Evolutionary conservation across 2,113 vertebrate genomes (phyloP).

Genomic region (Semicossyphus pulcher): DNA sequence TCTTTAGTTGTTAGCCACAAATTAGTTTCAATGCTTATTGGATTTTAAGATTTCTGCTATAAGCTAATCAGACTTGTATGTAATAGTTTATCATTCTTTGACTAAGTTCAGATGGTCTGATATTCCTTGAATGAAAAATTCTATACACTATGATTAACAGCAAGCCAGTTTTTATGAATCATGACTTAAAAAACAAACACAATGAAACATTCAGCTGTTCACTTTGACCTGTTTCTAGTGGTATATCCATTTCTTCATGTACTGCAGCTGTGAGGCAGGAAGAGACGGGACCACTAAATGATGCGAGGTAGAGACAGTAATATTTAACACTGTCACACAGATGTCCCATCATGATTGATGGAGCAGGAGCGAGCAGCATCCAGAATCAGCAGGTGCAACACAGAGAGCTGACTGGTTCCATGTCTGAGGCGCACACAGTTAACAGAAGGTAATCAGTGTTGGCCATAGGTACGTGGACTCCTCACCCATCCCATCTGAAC

Average conservation of each 20-base stretch:
- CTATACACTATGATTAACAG: not conserved
- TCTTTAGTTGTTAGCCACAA: not conserved
- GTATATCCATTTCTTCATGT: not conserved
- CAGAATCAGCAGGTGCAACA: conserved; percentile 45
- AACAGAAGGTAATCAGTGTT: conserved; percentile 48
- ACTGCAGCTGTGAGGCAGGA: not conserved
- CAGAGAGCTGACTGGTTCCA: conserved; percentile 31
- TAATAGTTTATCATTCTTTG: conserved; percentile 1
- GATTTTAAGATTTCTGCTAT: conserved; percentile 30
- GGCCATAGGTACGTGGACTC: conserved; percentile 42
- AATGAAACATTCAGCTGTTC: not conserved
- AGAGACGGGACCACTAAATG: not conserved
- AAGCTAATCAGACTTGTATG: conserved; percentile 24
- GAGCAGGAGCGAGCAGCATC: not conserved
- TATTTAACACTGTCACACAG: conserved; percentile 49
- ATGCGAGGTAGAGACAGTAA: not conserved
- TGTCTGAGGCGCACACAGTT: conserved; percentile 25
- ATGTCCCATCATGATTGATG: conserved; percentile 43
- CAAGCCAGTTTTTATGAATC: not conserved
- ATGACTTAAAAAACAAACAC: not conserved
- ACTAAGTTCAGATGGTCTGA: not conserved
- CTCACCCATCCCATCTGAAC: conserved; percentile 26
- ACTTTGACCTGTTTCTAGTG: not conserved
- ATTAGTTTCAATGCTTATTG: conserved; percentile 44
- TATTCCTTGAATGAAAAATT: not conserved